A percentile compares a stretch with the other conserved stretches of the same genome.
phyloP scores from a whole-genome alignment of 2,113 vertebrate genomes.

The Dromaius novaehollandiae region DNA sequence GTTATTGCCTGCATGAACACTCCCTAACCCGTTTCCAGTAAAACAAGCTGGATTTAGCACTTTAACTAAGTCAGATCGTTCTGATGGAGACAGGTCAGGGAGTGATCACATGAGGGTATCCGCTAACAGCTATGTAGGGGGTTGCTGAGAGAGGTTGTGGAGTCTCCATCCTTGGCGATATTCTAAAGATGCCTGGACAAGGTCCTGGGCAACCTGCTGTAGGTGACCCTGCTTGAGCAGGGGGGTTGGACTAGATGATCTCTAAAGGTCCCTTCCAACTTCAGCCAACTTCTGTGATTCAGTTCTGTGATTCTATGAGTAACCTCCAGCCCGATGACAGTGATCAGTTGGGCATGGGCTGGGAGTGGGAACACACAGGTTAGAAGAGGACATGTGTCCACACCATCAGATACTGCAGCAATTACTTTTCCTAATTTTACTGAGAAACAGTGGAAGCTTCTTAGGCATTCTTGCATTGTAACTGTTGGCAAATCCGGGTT shows the following conservation, averaged over 20 bases:
- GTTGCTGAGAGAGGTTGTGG: no score
- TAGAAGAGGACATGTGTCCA: neutral
- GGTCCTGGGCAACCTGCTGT: no score
- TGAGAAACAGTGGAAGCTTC: neutral
- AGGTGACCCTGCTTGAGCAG: no score
- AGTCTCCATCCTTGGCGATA: no score
- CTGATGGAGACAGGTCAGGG: neutral
- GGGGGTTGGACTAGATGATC: no score
- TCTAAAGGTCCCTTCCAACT: no score
- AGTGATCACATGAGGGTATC: neutral
- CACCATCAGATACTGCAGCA: neutral
- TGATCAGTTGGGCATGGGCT: fast-evolving
- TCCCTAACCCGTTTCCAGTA: neutral
- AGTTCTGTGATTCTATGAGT: no score
- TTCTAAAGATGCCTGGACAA: no score
- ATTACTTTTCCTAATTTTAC: neutral
- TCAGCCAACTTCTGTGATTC: no score
- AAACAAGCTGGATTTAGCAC: neutral
- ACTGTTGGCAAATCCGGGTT: neutral
- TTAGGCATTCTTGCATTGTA: neutral
- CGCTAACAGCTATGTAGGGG: neutral
- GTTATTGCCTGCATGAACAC: neutral
- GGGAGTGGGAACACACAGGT: neutral
- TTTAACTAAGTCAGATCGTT: neutral
- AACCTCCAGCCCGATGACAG: neutral